Evolutionary conservation across 2,888 invertebrate genomes (phyloP).

Genomic region (Branchellion lobata): DNA sequence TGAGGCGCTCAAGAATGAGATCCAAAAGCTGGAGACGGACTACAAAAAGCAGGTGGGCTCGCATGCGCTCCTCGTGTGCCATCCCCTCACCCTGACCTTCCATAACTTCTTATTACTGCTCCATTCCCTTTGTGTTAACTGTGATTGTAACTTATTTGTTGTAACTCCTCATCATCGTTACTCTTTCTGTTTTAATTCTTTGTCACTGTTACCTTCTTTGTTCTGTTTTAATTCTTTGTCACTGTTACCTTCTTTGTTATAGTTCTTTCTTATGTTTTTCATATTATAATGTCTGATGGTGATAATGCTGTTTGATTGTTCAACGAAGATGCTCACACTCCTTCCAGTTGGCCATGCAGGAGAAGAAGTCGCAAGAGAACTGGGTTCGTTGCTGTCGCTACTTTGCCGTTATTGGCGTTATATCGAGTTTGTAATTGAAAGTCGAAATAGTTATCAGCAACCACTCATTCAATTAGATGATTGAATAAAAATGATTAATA

Average conservation of each 20-base stretch:
- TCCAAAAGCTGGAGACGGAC: neutral
- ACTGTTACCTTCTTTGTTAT: no score
- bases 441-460: neutral
- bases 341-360: conserved; percentile 21
- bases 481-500: neutral
- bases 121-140: neutral
- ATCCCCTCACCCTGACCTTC: neutral
- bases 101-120: neutral
- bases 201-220: no score
- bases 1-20: neutral
- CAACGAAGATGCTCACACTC: no score
- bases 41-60: neutral
- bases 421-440: neutral
- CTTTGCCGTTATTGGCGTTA: no score
- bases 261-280: no score
- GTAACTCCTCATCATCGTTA: no score
- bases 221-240: no score
- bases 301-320: no score
- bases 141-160: neutral
- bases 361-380: conserved; percentile 28
- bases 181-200: no score
- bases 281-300: no score
- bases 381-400: conserved; percentile 23
- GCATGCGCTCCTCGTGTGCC: neutral
- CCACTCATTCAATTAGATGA: neutral